A percentile compares a stretch with the other conserved stretches of the same genome.
Evolutionary conservation across 2,888 invertebrate species (phyloP).

Genomic region (Standfussiana lucernea): DNA sequence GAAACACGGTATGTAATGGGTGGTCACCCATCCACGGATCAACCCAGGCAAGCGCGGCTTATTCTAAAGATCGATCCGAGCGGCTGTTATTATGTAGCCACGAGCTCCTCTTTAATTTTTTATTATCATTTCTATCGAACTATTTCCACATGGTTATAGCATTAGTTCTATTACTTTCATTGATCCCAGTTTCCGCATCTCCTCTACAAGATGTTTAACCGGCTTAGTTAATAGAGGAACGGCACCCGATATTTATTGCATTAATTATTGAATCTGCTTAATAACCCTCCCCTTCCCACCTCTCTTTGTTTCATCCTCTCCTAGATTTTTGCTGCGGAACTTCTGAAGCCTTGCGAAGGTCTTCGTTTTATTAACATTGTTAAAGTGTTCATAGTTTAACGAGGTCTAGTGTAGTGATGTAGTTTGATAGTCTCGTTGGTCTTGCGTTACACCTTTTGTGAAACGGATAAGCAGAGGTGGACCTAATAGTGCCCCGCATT

Average conservation of each 20-base stretch:
- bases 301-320: conserved; percentile 16
- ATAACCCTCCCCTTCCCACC: conserved; percentile 41
- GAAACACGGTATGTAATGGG: no score
- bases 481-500: no score
- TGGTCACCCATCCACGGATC: no score
- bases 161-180: not conserved
- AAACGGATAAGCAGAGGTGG: no score
- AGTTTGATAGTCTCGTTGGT: no score
- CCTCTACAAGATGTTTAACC: conserved; percentile 23
- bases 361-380: conserved; percentile 30
- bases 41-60: no score
- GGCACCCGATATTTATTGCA: conserved; percentile 72
- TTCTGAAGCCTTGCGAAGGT: not conserved
- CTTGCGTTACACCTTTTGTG: no score
- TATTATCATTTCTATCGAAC: not conserved
- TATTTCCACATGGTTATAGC: not conserved
- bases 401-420: not conserved
- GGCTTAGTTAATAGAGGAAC: conserved; percentile 32
- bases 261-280: conserved; percentile 73
- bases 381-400: conserved; percentile 15
- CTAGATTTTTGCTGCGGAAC: conserved; percentile 36
- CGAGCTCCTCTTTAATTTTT: no score
- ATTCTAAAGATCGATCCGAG: no score
- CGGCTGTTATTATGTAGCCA: no score
- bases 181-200: not conserved